Conservation (phyloP, 1,140 invertebrate genomes). For the Acyrthosiphon pisum region DNA sequence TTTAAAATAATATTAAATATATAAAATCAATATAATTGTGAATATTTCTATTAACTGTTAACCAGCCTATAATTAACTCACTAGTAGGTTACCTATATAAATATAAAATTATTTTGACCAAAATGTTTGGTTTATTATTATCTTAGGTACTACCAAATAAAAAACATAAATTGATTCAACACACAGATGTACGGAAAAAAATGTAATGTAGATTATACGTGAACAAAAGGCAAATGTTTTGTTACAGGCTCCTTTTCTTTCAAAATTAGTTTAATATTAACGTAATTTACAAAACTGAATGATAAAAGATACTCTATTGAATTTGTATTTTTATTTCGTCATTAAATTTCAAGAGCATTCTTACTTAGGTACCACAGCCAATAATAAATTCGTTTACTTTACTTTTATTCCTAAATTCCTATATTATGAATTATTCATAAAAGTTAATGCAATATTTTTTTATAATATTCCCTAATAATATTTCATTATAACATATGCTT, state of each 20-base stretch:
- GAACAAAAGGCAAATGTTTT: background rate
- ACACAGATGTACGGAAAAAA: background rate
- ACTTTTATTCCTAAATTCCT: background rate
- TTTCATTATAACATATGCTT: background rate
- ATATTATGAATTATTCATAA: background rate
- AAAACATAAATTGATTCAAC: background rate
- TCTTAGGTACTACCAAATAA: background rate
- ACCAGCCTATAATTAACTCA: background rate
- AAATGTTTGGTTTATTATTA: background rate
- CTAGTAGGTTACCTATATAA: background rate
- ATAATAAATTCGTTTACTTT: background rate
- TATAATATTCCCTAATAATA: background rate
- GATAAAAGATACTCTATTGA: background rate
- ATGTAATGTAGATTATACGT: background rate
- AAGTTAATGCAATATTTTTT: background rate
- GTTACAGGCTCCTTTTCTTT: background rate
- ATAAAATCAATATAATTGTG: too few relatives aligned
- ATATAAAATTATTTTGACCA: background rate
- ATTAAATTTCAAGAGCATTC: background rate
- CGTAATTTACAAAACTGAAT: background rate
- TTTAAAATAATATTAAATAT: too few relatives aligned
- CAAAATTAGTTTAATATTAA: conserved; percentile 13
- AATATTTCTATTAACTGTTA: background rate
- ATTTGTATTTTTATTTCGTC: background rate
- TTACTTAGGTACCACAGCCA: background rate